phyloP scores from a whole-genome alignment of 2,797 vertebrate species.

The Pagetopsis macropterus region DNA sequence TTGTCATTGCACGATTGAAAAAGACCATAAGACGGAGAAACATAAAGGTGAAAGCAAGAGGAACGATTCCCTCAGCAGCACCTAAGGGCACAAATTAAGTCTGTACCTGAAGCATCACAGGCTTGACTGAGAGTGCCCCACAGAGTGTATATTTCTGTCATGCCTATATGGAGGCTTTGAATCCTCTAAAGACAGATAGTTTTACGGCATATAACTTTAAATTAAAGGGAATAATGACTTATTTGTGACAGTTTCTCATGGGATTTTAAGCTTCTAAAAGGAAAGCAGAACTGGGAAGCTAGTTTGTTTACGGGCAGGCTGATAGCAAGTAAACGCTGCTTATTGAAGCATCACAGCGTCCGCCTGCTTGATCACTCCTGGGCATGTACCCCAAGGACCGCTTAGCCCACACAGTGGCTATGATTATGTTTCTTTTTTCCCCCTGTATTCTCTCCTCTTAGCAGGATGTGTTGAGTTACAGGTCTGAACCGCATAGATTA shows the following conservation, averaged over 20 bases:
- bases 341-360: constrained; percentile 51
- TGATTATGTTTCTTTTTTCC: constrained; percentile 29
- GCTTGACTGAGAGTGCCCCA: constrained; percentile 23
- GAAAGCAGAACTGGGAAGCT: constrained; percentile 33
- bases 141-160: constrained; percentile 32
- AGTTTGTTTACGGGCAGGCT: constrained; percentile 61
- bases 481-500: constrained; percentile 63
- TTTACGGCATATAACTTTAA: constrained; percentile 29
- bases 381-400: constrained; percentile 58
- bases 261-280: constrained; percentile 25
- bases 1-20: constrained; percentile 33
- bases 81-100: constrained; percentile 52
- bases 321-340: constrained; percentile 61
- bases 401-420: constrained; percentile 53
- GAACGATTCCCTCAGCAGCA: constrained; percentile 12
- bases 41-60: constrained; percentile 7
- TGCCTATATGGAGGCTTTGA: constrained; percentile 23
- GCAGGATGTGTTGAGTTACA: constrained; percentile 51
- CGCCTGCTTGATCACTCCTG: constrained; percentile 58
- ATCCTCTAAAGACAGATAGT: constrained; percentile 14
- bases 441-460: constrained; percentile 23
- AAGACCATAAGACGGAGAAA: constrained; percentile 25
- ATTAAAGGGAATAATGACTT: constrained; percentile 51
- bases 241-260: constrained; percentile 45
- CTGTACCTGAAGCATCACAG: constrained; percentile 27